These are phyloP conservation scores for Lophotriccus pileatus DNA, from an alignment of 2,797 vertebrate species.

Conservation along the genomic window DNA sequence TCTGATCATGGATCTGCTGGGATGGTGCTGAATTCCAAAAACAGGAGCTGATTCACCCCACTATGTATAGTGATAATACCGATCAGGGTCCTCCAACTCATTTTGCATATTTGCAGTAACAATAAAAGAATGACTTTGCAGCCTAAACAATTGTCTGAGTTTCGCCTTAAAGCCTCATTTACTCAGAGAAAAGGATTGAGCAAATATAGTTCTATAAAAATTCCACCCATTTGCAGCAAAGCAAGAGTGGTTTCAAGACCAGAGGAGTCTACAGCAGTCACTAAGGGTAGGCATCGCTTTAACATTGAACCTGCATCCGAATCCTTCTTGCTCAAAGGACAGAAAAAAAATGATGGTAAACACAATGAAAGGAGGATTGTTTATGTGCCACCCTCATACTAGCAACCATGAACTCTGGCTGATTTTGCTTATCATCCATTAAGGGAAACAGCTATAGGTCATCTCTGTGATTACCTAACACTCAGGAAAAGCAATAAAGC, in stretches of 20 bases:
- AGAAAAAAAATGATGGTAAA: not conserved
- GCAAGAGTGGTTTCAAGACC: not conserved
- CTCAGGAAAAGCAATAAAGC: slow-evolving; percentile 49
- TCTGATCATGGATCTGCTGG: not conserved
- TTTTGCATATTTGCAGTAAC: not conserved
- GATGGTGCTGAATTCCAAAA: not conserved
- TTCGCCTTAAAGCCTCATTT: not conserved
- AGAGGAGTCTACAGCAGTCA: not conserved
- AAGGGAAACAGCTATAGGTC: slow-evolving; percentile 47
- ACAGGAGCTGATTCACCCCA: not conserved
- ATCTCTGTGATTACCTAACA: slow-evolving; percentile 60
- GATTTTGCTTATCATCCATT: slow-evolving; percentile 62
- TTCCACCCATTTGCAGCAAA: not conserved
- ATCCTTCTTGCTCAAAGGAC: not conserved
- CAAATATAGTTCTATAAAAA: not conserved
- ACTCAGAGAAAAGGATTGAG: not conserved
- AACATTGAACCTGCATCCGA: not conserved
- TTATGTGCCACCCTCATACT: slow-evolving; percentile 24
- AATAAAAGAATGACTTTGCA: not conserved
- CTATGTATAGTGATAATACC: not conserved
- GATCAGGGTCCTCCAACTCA: not conserved
- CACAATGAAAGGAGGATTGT: slow-evolving; percentile 13
- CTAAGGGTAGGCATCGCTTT: not conserved
- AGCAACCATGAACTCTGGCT: slow-evolving; percentile 43
- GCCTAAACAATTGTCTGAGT: not conserved